Evolutionary conservation across 2,113 vertebrate species (phyloP).

Genomic region (Serinus canaria): DNA sequence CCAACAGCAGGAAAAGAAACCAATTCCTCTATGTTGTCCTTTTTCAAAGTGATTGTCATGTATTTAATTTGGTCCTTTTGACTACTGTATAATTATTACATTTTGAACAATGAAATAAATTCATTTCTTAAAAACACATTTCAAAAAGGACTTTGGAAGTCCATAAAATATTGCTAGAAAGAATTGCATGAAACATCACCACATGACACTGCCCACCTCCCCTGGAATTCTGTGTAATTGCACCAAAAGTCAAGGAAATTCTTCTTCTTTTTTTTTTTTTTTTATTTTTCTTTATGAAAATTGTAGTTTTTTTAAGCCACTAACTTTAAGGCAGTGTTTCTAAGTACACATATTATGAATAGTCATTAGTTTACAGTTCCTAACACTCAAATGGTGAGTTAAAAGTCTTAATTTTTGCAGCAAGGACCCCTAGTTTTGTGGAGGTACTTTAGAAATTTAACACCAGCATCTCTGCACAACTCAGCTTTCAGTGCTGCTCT

Average conservation of each 20-base stretch:
- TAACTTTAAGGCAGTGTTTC: not conserved
- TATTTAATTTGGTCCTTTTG: not conserved
- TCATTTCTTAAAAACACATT: fast-evolving
- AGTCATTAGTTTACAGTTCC: not conserved
- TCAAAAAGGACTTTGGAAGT: not conserved
- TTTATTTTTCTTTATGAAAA: not conserved
- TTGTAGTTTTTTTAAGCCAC: not conserved
- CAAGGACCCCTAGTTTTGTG: fast-evolving
- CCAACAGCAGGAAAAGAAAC: not conserved
- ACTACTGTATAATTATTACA: not conserved
- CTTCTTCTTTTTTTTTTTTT: not conserved
- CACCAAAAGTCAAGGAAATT: not conserved
- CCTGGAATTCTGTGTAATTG: not conserved
- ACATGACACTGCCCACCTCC: not conserved
- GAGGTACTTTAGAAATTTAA: not conserved
- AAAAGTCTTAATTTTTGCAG: not conserved
- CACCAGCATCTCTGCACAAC: fast-evolving
- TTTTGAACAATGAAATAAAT: not conserved
- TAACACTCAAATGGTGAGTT: not conserved
- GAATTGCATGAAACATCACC: not conserved
- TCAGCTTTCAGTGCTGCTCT: not conserved
- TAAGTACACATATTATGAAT: not conserved
- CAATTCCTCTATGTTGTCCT: not conserved
- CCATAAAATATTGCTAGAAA: not conserved
- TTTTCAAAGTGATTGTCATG: not conserved